Base-by-base conservation (phyloP, 2,888 invertebrate genomes). In the Alloplasta piceator region DNA sequence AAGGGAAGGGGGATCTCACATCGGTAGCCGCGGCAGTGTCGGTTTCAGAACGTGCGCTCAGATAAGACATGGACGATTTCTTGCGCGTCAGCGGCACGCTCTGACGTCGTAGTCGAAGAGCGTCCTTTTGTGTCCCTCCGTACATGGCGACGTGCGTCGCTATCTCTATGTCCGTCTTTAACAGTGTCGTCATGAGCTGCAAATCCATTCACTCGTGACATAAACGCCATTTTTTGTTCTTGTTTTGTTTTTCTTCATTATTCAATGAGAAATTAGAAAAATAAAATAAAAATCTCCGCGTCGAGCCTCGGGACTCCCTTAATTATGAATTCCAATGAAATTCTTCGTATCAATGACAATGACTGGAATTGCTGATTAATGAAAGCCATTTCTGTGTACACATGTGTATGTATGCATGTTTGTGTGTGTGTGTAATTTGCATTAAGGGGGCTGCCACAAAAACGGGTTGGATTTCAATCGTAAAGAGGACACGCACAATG, bases 101-200 rank as follows among this genome's bases (percentile, higher is more conserved):
- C 84, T 89, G 89, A 78, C 92, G 91, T 83, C 92, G 91, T 50
- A 92, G 89, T 83, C 87, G 89, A 83, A 92, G 87, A 80, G 92
- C 92, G 82, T 92, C 92, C 90, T 89, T 89, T 87, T 90, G 84
- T 6, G 90, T 91, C 85, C 92, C 91, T 90, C 92, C 90, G 85
- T 88, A 87, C 87, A 92, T 87, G 77, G 93, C 93, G 85, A 92
- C 91, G 87, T 94, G 93, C 78, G 94, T 93, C 55, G 94, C 94
- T 78, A 93, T 93, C 87, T 93, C 93, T 92, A 96, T 93, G 93
- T 96, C 96, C 89, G 95, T 96, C 95, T 96, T 96, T 94, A 97
- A 93, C 87, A 95, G 95, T 90, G 95, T 94, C 92, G 95, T 95
- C 94, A 97, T 94, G 92, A 97, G 94, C 96, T 97, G 94, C 83